Percentiles rank a stretch among this genome's conserved stretches.
Conservation (phyloP, 2,797 vertebrate species). For the Heliangelus exortis region DNA sequence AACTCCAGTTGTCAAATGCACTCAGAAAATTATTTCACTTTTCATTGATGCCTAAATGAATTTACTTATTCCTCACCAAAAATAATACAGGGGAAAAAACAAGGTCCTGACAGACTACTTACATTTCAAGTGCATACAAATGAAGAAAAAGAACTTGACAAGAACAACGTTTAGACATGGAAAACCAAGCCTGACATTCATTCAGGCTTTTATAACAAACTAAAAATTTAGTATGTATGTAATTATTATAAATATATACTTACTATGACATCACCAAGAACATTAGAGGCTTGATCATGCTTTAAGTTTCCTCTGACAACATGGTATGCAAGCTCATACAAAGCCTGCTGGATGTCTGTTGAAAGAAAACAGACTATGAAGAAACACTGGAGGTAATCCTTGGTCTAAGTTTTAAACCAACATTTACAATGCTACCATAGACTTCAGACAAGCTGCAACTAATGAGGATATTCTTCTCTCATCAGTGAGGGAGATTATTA, state of each 20-base stretch:
- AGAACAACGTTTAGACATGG: not conserved
- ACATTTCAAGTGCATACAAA: not conserved
- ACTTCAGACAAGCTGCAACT: not conserved
- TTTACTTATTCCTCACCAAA: not conserved
- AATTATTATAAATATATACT: conserved; percentile 42
- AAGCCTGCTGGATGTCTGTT: conserved; percentile 91
- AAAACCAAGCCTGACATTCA: not conserved
- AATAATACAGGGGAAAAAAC: not conserved
- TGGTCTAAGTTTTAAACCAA: not conserved
- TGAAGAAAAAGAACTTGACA: not conserved
- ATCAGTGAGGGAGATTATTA: not conserved
- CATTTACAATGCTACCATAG: not conserved
- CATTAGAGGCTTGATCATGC: conserved; percentile 89
- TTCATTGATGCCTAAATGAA: not conserved
- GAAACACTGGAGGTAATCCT: not conserved
- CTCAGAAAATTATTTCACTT: not conserved
- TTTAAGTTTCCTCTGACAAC: conserved; percentile 95
- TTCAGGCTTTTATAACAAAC: not conserved
- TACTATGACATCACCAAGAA: conserved; percentile 95
- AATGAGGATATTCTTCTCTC: not conserved
- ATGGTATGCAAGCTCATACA: conserved; percentile 94
- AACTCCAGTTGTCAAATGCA: not conserved
- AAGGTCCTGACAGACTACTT: not conserved
- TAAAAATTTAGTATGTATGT: not conserved
- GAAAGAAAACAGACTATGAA: conserved; percentile 25